Conservation (phyloP, 1,140 invertebrate genomes). For the Philotrypesis tridentata region DNA sequence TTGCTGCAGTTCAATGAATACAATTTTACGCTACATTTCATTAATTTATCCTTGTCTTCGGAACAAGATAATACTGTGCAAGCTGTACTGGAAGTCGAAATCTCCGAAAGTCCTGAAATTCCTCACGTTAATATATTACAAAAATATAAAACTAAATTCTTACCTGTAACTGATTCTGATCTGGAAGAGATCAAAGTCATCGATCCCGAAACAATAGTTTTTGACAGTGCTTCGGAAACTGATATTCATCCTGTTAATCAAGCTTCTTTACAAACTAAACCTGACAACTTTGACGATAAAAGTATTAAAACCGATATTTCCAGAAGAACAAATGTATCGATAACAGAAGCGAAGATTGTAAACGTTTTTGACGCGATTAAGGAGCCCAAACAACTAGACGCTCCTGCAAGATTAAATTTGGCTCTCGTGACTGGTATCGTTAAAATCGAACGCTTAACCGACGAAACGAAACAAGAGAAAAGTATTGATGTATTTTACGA, state of each 20-base stretch:
- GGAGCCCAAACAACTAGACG: slow-evolving; percentile 58
- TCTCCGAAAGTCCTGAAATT: slow-evolving; percentile 32
- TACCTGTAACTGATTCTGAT: slow-evolving; percentile 65
- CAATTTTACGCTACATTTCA: slow-evolving; percentile 60
- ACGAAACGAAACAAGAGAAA: slow-evolving; percentile 45
- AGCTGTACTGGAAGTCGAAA: background rate
- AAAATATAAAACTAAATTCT: slow-evolving; percentile 61
- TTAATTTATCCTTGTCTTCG: slow-evolving; percentile 56
- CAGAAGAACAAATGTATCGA: background rate
- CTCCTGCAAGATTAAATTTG: slow-evolving; percentile 64
- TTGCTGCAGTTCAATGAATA: slow-evolving; percentile 63
- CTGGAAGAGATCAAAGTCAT: slow-evolving; percentile 47
- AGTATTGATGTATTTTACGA: slow-evolving; percentile 57
- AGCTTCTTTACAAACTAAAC: too few species aligned
- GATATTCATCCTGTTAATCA: too few species aligned
- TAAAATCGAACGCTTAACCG: slow-evolving; percentile 51
- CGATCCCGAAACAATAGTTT: slow-evolving; percentile 11
- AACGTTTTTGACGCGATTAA: slow-evolving; percentile 35
- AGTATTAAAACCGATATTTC: background rate
- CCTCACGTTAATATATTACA: slow-evolving; percentile 42
- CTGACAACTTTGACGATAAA: too few species aligned
- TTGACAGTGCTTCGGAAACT: too few species aligned
- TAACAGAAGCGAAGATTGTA: background rate
- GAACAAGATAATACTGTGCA: slow-evolving; percentile 19
- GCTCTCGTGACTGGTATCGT: slow-evolving; percentile 63